A percentile compares a stretch with the other conserved stretches of the same genome.
phyloP scores from a whole-genome alignment of 1,140 invertebrate species.

The Solenopsis fugax region DNA sequence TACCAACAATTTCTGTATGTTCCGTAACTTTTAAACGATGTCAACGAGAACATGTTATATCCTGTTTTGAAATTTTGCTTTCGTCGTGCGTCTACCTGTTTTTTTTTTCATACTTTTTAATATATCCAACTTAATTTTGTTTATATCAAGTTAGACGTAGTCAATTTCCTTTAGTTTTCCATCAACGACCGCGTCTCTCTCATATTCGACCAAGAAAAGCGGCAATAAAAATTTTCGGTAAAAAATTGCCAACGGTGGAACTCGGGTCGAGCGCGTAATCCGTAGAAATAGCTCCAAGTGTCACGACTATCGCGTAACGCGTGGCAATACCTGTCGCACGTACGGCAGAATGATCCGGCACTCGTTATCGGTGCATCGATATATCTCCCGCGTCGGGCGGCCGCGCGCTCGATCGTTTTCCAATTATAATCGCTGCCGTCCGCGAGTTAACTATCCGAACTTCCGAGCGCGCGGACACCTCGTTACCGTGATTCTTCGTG shows the following conservation, averaged over 20 bases:
- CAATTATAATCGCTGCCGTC: constrained; percentile 61
- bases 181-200: background rate
- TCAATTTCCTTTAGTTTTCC: constrained; percentile 31
- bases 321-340: constrained; percentile 49
- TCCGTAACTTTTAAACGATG: constrained; percentile 49
- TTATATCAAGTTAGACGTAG: background rate
- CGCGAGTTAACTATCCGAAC: constrained; percentile 54
- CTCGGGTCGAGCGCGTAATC: constrained; percentile 24
- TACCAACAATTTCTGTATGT: constrained; percentile 44
- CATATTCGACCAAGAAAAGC: background rate
- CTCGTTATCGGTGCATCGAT: constrained; percentile 71
- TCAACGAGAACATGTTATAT: constrained; percentile 47
- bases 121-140: constrained; percentile 21
- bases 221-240: constrained; percentile 46
- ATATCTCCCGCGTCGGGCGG: constrained; percentile 19
- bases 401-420: constrained; percentile 58
- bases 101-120: constrained; percentile 27
- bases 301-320: constrained; percentile 58
- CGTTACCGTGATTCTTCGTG: constrained; percentile 76
- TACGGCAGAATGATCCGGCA: constrained; percentile 26
- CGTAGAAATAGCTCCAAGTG: constrained; percentile 49
- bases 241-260: constrained; percentile 34
- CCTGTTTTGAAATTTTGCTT: constrained; percentile 36
- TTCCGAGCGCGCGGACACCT: constrained; percentile 65
- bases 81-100: background rate